A percentile compares a stretch with the other conserved stretches of the same genome.
phyloP scores from a whole-genome alignment of 64 coral and sea anemone genomes.

The Pocillopora damicornis region DNA sequence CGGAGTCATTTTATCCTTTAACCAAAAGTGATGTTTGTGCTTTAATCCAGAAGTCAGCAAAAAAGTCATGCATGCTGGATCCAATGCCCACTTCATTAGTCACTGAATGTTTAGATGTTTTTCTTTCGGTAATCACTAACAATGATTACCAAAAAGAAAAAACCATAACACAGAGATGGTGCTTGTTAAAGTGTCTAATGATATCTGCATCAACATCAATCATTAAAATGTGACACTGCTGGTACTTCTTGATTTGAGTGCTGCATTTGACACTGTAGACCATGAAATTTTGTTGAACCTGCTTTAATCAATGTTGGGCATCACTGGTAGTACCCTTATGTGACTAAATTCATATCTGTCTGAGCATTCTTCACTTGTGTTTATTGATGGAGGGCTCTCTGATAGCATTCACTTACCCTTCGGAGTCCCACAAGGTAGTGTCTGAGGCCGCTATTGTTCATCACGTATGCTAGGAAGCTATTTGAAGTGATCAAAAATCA shows the following conservation, averaged over 20 bases:
- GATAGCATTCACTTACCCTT: not conserved
- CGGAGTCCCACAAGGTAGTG: conserved; percentile 25
- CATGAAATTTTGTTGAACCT: too few species aligned
- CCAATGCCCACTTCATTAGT: conserved; percentile 47
- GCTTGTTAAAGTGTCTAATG: conserved; percentile 29
- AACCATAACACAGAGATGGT: conserved; percentile 39
- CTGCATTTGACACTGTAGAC: not conserved
- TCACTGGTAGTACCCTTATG: not conserved
- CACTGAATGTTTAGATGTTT: conserved; percentile 27
- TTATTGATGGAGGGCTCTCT: not conserved
- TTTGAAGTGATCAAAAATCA: too few species aligned
- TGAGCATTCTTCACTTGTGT: not conserved
- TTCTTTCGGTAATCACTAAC: conserved; percentile 39
- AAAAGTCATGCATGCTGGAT: conserved; percentile 50
- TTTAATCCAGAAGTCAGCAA: not conserved
- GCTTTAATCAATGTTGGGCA: not conserved
- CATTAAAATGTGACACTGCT: conserved; percentile 14
- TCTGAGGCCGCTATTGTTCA: not conserved
- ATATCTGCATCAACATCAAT: conserved; percentile 41
- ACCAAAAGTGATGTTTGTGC: too few species aligned
- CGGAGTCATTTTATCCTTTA: too few species aligned
- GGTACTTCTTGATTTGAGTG: conserved; percentile 8
- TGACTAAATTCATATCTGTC: conserved; percentile 12
- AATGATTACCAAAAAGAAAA: conserved; percentile 20
- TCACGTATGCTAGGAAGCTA: too few species aligned